These are phyloP conservation scores for Taxidea taxus DNA, from an alignment of 2,113 vertebrate genomes.

Conservation along the genomic window DNA sequence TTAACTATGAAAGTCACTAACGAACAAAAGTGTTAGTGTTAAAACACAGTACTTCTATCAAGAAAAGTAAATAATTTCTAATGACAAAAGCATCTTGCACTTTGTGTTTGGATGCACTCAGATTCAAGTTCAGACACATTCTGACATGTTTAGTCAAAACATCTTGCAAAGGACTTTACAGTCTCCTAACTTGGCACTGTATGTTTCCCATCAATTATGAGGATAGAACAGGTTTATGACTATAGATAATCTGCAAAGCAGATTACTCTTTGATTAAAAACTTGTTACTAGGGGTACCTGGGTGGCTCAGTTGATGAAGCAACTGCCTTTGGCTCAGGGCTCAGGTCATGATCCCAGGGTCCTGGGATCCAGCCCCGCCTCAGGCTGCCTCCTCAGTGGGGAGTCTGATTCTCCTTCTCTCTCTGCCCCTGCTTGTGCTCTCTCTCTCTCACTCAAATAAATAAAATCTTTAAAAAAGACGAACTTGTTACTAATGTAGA, in stretches of 20 bases:
- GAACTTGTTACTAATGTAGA: neutral
- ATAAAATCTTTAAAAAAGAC: no score
- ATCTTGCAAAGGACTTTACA: neutral
- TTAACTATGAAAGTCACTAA: neutral
- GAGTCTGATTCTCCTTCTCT: no score
- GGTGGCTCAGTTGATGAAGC: no score
- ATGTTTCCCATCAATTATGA: neutral
- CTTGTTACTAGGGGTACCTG: neutral
- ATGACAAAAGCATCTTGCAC: neutral
- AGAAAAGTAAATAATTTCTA: neutral
- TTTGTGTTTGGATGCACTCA: neutral
- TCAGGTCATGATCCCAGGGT: no score
- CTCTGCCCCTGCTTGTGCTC: no score
- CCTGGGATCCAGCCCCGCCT: no score
- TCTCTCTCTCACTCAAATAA: no score
- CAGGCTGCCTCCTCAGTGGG: no score
- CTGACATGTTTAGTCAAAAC: neutral
- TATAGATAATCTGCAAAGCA: neutral
- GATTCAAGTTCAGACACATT: neutral
- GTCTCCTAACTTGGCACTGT: neutral
- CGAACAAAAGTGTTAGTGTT: neutral
- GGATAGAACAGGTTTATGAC: neutral
- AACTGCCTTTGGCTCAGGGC: no score
- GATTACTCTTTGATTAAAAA: neutral
- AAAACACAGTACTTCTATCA: neutral